Evolutionary conservation across 2,888 invertebrate species (phyloP).

Genomic region (Acanthococcus lagerstroemiae): DNA sequence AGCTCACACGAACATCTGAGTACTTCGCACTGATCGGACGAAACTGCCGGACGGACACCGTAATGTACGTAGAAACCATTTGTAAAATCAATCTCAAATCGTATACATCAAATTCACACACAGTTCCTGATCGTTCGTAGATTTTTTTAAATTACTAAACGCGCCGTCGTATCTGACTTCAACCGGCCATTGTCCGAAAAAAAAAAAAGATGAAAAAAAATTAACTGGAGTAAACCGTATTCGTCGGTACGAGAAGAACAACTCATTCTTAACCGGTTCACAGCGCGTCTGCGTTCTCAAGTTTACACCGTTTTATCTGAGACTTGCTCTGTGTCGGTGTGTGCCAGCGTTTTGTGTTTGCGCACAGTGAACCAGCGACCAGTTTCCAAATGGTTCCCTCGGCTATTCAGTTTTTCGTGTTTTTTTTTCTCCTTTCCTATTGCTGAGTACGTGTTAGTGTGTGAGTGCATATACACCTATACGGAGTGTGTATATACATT

Average conservation of each 20-base stretch:
- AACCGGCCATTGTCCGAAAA: neutral
- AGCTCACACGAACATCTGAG: no score
- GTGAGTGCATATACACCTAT: neutral
- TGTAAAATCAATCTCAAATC: no score
- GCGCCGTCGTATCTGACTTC: neutral
- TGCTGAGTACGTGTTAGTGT: no score
- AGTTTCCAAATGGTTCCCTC: neutral
- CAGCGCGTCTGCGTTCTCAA: neutral
- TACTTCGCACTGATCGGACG: no score
- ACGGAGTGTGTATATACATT: neutral
- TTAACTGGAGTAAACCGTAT: neutral
- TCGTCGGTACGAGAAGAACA: neutral
- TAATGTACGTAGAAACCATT: no score
- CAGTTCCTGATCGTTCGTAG: no score
- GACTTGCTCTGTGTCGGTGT: neutral
- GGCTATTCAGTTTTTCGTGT: neutral
- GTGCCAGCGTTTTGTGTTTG: neutral
- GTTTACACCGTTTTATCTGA: neutral
- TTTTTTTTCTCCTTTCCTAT: neutral
- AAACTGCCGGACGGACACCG: no score
- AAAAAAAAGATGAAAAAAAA: neutral
- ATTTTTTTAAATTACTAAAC: no score
- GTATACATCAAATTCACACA: no score
- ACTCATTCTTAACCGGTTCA: conserved; percentile 2
- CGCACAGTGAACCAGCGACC: conserved; percentile 6